Base-by-base conservation (phyloP, 2,113 vertebrate species). In the Mus spicilegus region DNA sequence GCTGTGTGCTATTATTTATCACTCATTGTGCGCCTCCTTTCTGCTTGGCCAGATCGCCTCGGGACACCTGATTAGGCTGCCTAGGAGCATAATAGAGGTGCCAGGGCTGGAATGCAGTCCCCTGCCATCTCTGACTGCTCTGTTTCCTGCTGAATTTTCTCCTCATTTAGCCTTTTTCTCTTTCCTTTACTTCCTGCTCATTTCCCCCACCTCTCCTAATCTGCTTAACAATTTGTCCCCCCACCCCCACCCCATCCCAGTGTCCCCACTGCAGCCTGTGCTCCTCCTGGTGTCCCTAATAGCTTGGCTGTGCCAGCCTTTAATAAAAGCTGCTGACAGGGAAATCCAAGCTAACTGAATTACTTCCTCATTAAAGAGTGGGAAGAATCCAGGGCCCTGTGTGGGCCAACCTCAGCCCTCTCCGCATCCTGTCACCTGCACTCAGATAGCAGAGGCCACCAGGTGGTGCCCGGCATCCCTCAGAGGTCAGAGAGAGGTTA, bases 271-370 rank as follows among this genome's bases (percentile, higher is more conserved):
- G 36, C 36, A 1, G 1, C 3, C 51, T 0, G 10, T 5, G 39
- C 85, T 63, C 51, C 69, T 78, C 49, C 69, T 87, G 0, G 0
- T 1, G 86, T 16, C 9, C 16, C 88, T 92, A 24, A 67, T 0
- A 96, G 91, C 63, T 0, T 0, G 9, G 9, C 54, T 10, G 0
- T 58, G 46, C 63, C 97, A 7, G 90, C 22, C 0, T 93, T 86
- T 85, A 70, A 8, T 54, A 84, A 94, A 97, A 97, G 97, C 87
- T 36, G 97, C 97, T 72, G 95, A 87, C n/a, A 16, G 87, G 46
- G 92, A 58, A 94, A 86, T 56, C 22, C 11, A 0, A 51, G 0
- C 92, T 49, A 54, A 93, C 14, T 7, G 93, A 87, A 81, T 96
- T 39, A 90, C 92, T 95, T 93, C 96, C 54, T 2, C 78, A 67